A percentile compares a stretch with the other conserved stretches of the same genome.
These are phyloP conservation scores for Sphaerophoria taeniata DNA, from an alignment of 2,888 invertebrate species.

Conservation along the genomic window DNA sequence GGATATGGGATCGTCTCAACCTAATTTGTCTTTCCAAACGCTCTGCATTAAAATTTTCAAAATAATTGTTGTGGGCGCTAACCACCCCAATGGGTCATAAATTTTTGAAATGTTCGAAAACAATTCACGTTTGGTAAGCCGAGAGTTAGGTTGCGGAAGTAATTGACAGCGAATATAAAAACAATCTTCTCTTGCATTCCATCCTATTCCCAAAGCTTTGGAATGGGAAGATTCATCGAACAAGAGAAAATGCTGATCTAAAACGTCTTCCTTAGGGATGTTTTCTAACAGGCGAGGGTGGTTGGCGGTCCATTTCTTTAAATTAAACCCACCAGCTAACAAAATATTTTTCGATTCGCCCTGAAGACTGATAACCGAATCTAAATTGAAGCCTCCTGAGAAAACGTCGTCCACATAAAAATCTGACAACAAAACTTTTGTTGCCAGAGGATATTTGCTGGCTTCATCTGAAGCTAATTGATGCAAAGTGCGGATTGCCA, in stretches of 20 bases:
- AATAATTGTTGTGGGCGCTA: slow-evolving; percentile 51
- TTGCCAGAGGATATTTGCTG: slow-evolving; percentile 59
- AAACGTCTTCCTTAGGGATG: not conserved
- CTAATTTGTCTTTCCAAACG: slow-evolving; percentile 54
- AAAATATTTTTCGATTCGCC: too few species aligned
- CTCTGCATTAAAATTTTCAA: slow-evolving; percentile 67
- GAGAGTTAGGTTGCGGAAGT: not conserved
- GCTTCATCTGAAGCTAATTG: slow-evolving; percentile 60
- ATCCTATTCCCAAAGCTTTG: slow-evolving; percentile 58
- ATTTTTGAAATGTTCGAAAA: slow-evolving; percentile 63
- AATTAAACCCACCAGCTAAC: too few species aligned
- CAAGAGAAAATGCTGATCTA: not conserved
- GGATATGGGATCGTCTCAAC: slow-evolving; percentile 48
- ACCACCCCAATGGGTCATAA: slow-evolving; percentile 59
- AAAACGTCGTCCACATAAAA: too few species aligned
- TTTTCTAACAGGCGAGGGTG: slow-evolving; percentile 15
- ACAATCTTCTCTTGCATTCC: slow-evolving; percentile 57
- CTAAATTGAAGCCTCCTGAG: too few species aligned
- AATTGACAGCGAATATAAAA: slow-evolving; percentile 39
- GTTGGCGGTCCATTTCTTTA: slow-evolving; percentile 40
- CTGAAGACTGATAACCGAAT: too few species aligned
- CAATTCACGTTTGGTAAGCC: slow-evolving; percentile 57
- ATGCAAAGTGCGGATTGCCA: slow-evolving; percentile 64
- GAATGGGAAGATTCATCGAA: slow-evolving; percentile 5
- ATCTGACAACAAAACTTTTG: slow-evolving; percentile 11